Evolutionary conservation across 2,113 vertebrate species (phyloP).

Genomic region (Macrotus californicus): DNA sequence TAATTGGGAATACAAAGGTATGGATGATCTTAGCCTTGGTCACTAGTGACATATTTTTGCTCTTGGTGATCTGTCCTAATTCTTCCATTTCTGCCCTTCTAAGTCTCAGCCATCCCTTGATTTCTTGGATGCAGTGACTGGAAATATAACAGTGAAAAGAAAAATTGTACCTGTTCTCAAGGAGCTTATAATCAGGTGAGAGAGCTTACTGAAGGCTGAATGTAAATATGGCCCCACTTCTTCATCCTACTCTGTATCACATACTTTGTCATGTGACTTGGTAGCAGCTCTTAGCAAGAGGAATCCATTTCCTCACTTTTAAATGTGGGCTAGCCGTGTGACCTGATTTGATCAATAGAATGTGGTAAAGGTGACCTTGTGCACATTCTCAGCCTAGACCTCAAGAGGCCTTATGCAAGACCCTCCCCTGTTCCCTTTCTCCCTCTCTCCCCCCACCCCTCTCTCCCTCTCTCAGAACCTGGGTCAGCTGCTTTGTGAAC

Average conservation of each 20-base stretch:
- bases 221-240: background rate
- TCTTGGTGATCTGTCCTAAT: background rate
- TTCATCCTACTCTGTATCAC: background rate
- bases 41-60: background rate
- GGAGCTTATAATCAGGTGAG: background rate
- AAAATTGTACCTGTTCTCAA: background rate
- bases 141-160: background rate
- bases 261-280: background rate
- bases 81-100: background rate
- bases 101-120: background rate
- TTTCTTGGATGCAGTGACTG: background rate
- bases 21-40: background rate
- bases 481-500: background rate
- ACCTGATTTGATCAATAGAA: background rate
- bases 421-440: background rate
- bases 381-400: background rate
- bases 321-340: background rate
- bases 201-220: background rate
- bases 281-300: background rate
- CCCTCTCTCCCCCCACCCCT: background rate
- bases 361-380: background rate
- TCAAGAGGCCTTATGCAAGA: background rate
- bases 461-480: background rate
- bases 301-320: background rate
- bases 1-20: background rate